phyloP scores from a whole-genome alignment of 1,140 invertebrate species.

The Caenorhabditis inopinata region DNA sequence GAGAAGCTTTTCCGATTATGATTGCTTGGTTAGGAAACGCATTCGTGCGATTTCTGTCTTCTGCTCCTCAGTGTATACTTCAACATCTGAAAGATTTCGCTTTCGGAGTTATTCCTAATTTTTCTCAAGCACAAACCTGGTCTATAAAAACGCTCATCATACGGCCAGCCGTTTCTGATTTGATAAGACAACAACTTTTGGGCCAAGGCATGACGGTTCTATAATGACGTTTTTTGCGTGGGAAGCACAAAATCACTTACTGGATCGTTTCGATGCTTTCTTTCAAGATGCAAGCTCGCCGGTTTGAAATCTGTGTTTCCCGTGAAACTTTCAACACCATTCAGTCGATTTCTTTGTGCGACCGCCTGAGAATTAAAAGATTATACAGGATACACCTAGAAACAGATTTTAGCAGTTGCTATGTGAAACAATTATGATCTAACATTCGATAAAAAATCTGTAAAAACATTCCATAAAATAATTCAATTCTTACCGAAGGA shows the following conservation, averaged over 20 bases:
- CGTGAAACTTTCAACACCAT: not conserved
- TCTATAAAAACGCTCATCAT: constrained; percentile 48
- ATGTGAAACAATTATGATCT: too few species aligned
- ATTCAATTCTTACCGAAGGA: not conserved
- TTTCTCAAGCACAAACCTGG: constrained; percentile 37
- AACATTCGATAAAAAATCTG: too few species aligned
- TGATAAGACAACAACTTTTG: constrained; percentile 44
- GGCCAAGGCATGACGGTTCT: constrained; percentile 35
- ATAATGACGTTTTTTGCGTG: not conserved
- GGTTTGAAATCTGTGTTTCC: constrained; percentile 9
- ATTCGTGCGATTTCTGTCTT: constrained; percentile 3
- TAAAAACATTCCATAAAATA: too few species aligned
- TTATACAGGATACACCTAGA: too few species aligned
- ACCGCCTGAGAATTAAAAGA: not conserved
- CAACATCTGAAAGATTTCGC: constrained; percentile 43
- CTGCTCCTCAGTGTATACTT: constrained; percentile 39
- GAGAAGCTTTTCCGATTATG: not conserved
- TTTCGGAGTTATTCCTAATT: not conserved
- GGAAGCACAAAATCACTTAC: not conserved
- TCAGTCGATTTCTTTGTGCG: not conserved
- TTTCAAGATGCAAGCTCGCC: not conserved
- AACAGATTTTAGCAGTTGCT: too few species aligned
- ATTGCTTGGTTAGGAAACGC: constrained; percentile 30
- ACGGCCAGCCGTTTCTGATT: constrained; percentile 52
- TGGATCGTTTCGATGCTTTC: constrained; percentile 6